These are phyloP conservation scores for Harpagoxenus sublaevis DNA, from an alignment of 2,888 invertebrate genomes.

Conservation along the genomic window DNA sequence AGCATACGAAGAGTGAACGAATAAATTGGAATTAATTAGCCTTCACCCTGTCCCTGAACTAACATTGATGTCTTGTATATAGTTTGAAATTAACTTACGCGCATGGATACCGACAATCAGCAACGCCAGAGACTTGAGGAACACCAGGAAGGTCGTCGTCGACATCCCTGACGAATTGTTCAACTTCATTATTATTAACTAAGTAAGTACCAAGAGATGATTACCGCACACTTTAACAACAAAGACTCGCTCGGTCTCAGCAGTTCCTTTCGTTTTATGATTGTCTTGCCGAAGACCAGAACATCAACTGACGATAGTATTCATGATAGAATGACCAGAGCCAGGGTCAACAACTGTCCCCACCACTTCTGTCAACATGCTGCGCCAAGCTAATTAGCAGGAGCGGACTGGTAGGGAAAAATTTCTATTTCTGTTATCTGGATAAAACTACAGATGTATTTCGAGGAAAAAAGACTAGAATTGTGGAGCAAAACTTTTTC, in stretches of 20 bases:
- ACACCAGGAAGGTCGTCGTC: neutral
- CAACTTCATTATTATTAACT: neutral
- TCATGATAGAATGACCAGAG: slow-evolving; percentile 67
- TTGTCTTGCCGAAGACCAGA: slow-evolving; percentile 62
- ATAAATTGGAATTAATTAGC: neutral
- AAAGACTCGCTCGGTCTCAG: neutral
- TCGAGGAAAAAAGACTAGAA: neutral
- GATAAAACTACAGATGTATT: neutral
- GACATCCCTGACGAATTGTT: slow-evolving; percentile 49
- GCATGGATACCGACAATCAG: slow-evolving; percentile 56
- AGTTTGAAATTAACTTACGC: slow-evolving; percentile 73
- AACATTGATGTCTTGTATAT: neutral
- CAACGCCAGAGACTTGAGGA: slow-evolving; percentile 49
- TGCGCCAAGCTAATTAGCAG: slow-evolving; percentile 46
- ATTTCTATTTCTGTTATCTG: neutral
- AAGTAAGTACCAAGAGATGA: neutral
- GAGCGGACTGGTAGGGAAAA: slow-evolving; percentile 1
- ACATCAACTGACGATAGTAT: slow-evolving; percentile 72
- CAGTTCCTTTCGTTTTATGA: neutral
- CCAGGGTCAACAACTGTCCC: slow-evolving; percentile 83
- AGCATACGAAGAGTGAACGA: neutral
- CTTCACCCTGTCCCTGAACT: neutral
- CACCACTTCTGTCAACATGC: slow-evolving; percentile 74
- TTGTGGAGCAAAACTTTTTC: neutral
- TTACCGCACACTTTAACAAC: slow-evolving; percentile 2